Evolutionary conservation across 2,888 invertebrate species (phyloP).

Genomic region (Acleris laterana): DNA sequence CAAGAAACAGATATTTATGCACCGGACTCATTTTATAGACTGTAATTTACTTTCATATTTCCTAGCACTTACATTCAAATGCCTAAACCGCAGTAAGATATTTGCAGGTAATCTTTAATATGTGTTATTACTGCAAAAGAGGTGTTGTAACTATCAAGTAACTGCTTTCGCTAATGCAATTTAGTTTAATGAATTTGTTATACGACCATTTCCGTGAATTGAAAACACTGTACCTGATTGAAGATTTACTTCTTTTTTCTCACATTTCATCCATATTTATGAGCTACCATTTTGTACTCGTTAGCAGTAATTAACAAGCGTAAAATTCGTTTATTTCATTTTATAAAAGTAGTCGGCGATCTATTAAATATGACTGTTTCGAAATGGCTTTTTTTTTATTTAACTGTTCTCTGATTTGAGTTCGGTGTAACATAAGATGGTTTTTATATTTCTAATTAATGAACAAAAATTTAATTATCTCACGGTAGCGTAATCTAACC

Average conservation of each 20-base stretch:
- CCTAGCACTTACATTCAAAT: conserved; percentile 25
- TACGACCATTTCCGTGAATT: neutral
- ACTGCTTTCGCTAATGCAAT: conserved; percentile 5
- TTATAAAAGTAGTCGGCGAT: neutral
- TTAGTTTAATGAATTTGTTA: conserved; percentile 1
- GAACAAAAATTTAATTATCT: conserved; percentile 24
- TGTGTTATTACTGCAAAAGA: conserved; percentile 16
- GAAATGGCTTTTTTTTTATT: neutral
- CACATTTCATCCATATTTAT: neutral
- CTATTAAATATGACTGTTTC: neutral
- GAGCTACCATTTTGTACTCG: neutral
- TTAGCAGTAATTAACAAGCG: neutral
- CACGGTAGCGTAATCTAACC: conserved; percentile 43
- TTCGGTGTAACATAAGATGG: conserved; percentile 1
- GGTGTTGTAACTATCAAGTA: conserved; percentile 5
- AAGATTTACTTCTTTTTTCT: neutral
- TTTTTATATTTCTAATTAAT: conserved; percentile 4
- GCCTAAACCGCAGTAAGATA: conserved; percentile 26
- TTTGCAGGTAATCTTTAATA: conserved; percentile 22
- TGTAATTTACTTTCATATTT: conserved; percentile 36
- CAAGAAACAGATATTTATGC: conserved; percentile 34
- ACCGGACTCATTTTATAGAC: conserved; percentile 14
- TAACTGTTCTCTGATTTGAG: too few relatives aligned
- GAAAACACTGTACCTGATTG: neutral
- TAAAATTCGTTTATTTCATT: neutral